Base-by-base conservation (phyloP, 2,113 vertebrate genomes). In the Pavo muticus region DNA sequence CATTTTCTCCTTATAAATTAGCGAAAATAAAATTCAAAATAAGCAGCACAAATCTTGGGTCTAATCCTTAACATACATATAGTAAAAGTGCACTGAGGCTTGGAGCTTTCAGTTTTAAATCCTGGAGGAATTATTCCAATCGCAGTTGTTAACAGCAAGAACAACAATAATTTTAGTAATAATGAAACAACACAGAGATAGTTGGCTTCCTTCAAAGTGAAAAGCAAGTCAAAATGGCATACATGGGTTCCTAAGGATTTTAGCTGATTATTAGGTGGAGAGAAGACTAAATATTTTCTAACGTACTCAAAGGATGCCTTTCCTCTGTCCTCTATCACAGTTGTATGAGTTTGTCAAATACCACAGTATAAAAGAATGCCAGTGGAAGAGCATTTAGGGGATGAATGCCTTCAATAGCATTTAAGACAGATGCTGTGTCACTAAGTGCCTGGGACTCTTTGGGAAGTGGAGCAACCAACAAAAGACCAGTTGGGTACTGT, bases 341-440 rank as follows among this genome's bases (percentile, higher is more conserved):
- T 87, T 85, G 81, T 94, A 74, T 29, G 48, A 75, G 77, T 93
- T 95, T 94, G 91, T 94, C 87, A 90, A 90, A 95, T 93, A 91
- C 78, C 84, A 42, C 72, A 84, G 68, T 74, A 88, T 86, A 91
- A 93, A 94, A 96, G 73, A 94, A 83, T 27, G 59, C 68, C 44
- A 50, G 57, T 76, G 64, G 56, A 68, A 96, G 81, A 84, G 68
- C 42, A 74, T 84, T 86, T 82, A 73, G 35, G 40, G 35, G 14
- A 20, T 96, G 91, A 91, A 94, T 80, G 54, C 90, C 84, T 87
- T 90, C 85, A 87, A 67, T 64, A 92, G 87, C 48, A 67, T 77
- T 88, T 67, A 83, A 88, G 87, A 90, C 80, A 94, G 92, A 95
- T 91, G 69, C 65, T 88, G 42, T 85, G 85, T 81, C 61, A 63